Conservation (phyloP, 2,113 vertebrate species). For the Suricata suricatta region DNA sequence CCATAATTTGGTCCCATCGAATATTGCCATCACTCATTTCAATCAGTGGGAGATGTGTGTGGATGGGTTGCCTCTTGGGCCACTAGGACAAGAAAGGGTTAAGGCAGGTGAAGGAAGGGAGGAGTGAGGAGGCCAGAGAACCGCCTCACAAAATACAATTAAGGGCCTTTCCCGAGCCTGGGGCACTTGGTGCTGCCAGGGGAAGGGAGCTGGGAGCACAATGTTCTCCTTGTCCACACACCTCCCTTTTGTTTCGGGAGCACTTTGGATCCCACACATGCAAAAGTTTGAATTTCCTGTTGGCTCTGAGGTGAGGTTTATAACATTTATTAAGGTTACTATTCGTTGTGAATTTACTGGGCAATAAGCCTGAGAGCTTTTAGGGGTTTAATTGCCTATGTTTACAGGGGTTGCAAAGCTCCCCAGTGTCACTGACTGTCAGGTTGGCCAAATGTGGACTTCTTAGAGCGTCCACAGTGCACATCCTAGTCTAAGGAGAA, state of each 20-base stretch:
- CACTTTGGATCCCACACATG: conserved; percentile 83
- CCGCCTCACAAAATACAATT: conserved; percentile 54
- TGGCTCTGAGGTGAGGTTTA: conserved; percentile 89
- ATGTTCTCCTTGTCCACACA: conserved; percentile 77
- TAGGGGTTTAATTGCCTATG: conserved; percentile 84
- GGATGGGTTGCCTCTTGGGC: background rate
- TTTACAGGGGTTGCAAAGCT: conserved; percentile 84
- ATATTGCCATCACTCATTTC: conserved; percentile 57
- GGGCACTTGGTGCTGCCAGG: conserved; percentile 45
- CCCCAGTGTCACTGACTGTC: conserved; percentile 79
- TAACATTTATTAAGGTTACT: conserved; percentile 88
- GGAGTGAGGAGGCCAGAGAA: conserved; percentile 33
- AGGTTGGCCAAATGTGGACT: conserved; percentile 79
- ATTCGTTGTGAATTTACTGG: conserved; percentile 86
- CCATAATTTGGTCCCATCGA: background rate
- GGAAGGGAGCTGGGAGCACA: conserved; percentile 49
- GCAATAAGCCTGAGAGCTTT: conserved; percentile 85
- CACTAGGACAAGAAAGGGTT: conserved; percentile 50
- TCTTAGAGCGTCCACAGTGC: background rate
- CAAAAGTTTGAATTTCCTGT: conserved; percentile 89
- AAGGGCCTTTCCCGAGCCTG: conserved; percentile 61
- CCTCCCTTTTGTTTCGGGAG: conserved; percentile 85
- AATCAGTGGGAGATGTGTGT: background rate
- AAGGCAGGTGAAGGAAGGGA: conserved; percentile 52
- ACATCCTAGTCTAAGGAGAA: conserved; percentile 63